Evolutionary conservation across 2,113 vertebrate genomes (phyloP), one percentile per base, ranked within the genome.

Genomic region (Corydoras sp.): DNA sequence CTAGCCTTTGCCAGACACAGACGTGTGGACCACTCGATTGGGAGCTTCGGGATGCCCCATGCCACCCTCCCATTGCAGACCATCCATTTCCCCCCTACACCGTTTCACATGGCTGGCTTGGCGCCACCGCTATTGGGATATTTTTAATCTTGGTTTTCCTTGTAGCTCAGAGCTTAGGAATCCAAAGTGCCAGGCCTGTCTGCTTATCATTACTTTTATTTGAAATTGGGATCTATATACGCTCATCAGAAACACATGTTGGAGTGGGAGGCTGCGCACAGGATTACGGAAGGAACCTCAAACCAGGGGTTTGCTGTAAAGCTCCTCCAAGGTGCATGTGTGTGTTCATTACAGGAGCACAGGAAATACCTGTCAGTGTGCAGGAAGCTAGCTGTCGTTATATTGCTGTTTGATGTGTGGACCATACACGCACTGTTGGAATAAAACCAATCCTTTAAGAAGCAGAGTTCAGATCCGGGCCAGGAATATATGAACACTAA

Each of bases 191-290:
- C 18, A 24, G 18, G 18, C 71, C 14, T 10, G 65, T 83, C 89
- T 92, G 88, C 83, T 91, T 90, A 81, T 82, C 88, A 90, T 92
- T 92, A 92, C 89, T 90, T 91, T 90, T 92, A 88, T 86, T 86
- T 81, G 79, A 90, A 92, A 92, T 93, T 91, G 84, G 89, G 88
- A 89, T 91, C 89, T 90, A 89, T 91, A 89, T 85, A 83, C 83
- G 73, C 86, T 92, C 90, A 93, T 92, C 87, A 78, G 86, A 92
- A 93, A 89, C 92, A 93, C 86, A 81, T 92, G 92, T 91, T 88
- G 79, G 18, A 79, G 81, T 80, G 85, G 82, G 84, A 78, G 81
- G 80, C 81, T 80, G 83, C 60, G 32, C 64, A 67, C 63, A 30
- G 24, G 53, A 54, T 18, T 32, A 63, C 18, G 5, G 14, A 55